Conservation (phyloP, 2,113 vertebrate species). For the Aspidoscelis tigris region DNA sequence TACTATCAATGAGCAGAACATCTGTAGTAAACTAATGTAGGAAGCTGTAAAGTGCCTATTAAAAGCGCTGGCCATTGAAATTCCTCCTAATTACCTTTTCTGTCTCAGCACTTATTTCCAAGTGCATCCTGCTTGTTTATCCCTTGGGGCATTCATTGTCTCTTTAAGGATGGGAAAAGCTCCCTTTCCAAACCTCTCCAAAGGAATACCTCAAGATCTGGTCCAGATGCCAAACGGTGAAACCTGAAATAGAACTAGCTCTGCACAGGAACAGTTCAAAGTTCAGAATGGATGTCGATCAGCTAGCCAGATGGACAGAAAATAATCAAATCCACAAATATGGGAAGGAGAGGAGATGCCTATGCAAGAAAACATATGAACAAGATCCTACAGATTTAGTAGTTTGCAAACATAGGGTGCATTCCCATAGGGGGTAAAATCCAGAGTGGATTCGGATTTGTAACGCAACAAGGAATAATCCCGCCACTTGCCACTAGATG, state of each 20-base stretch:
- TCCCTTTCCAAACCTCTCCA: conserved; percentile 35
- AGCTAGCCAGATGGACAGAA: too few species aligned
- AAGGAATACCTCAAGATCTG: background rate
- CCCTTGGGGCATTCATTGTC: background rate
- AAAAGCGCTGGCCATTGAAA: background rate
- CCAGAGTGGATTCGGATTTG: too few species aligned
- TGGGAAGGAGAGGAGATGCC: too few species aligned
- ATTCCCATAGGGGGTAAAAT: too few species aligned
- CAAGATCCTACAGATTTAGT: too few species aligned
- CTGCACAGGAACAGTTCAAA: background rate
- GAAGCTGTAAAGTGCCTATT: background rate
- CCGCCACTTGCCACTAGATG: too few species aligned
- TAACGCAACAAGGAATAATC: too few species aligned
- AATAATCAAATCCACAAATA: too few species aligned
- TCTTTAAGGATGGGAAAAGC: conserved; percentile 9
- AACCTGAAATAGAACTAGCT: background rate
- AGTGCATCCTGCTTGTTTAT: background rate
- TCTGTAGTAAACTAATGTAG: conserved; percentile 1
- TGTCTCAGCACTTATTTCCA: background rate
- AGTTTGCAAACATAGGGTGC: too few species aligned
- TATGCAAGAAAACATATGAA: too few species aligned
- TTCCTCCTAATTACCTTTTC: conserved; percentile 20
- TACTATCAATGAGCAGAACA: background rate
- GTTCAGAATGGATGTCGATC: background rate
- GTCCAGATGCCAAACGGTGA: background rate